These are phyloP conservation scores for Philaenus spumarius DNA, from an alignment of 1,140 invertebrate species.

Conservation along the genomic window DNA sequence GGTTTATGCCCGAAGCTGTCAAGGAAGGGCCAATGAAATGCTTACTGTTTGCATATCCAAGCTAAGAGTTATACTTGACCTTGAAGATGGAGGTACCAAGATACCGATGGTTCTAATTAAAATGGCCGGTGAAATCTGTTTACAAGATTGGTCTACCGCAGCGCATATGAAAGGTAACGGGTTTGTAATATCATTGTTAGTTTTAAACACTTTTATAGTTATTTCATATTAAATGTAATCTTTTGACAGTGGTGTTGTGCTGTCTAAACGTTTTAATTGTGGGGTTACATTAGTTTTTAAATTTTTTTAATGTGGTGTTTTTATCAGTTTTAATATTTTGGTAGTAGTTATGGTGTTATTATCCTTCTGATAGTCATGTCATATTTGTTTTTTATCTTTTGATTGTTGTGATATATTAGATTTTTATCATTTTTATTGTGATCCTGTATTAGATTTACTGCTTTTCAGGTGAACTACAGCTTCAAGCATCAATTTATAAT, in stretches of 20 bases:
- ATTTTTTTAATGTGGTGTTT: no score
- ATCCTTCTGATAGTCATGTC: neutral
- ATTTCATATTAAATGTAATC: neutral
- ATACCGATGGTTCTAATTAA: constrained; percentile 45
- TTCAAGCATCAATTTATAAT: constrained; percentile 70
- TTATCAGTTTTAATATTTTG: no score
- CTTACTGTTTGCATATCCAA: constrained; percentile 44
- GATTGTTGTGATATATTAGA: no score
- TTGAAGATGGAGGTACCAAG: constrained; percentile 44
- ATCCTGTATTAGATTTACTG: neutral
- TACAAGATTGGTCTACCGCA: constrained; percentile 60
- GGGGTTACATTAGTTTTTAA: no score
- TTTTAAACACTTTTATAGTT: neutral
- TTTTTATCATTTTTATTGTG: no score
- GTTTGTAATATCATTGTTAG: neutral
- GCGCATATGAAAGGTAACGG: constrained; percentile 35
- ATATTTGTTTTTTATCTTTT: neutral
- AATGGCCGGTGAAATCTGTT: constrained; percentile 46
- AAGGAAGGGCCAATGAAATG: constrained; percentile 38
- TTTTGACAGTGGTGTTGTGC: no score
- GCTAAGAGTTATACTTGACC: constrained; percentile 50
- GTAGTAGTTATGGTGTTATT: no score
- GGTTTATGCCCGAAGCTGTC: neutral
- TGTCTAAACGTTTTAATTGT: no score
- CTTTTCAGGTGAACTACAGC: constrained; percentile 44